Evolutionary conservation across 2,888 invertebrate genomes (phyloP).

Genomic region (Reticulitermes lucifugus): DNA sequence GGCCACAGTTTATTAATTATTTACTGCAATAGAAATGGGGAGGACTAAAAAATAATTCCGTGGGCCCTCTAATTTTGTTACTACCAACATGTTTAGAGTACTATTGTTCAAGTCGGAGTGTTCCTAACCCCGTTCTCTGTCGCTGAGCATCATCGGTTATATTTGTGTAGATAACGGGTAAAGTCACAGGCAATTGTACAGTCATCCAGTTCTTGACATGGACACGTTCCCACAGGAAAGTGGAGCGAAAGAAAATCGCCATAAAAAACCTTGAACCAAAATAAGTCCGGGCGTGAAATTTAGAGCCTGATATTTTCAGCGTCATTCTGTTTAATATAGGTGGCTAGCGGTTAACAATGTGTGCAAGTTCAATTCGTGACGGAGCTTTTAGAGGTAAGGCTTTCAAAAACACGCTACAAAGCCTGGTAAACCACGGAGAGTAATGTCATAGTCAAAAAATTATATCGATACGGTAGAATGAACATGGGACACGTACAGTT

Average conservation of each 20-base stretch:
- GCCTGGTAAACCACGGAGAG: neutral
- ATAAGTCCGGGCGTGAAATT: neutral
- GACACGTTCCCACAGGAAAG: constrained; percentile 2
- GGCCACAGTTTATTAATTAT: neutral
- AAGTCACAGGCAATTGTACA: neutral
- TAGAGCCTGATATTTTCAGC: neutral
- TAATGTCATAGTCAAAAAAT: constrained; percentile 12
- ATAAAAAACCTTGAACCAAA: neutral
- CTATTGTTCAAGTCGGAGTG: neutral
- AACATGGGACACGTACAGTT: neutral
- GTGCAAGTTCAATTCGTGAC: constrained; percentile 5
- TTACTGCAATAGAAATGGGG: neutral
- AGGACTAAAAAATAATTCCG: neutral
- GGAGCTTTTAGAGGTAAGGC: neutral
- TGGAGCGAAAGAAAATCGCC: neutral
- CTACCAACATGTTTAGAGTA: neutral
- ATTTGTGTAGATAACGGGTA: neutral
- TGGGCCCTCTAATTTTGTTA: neutral
- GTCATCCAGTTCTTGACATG: neutral
- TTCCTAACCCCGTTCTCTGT: neutral
- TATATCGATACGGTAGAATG: constrained; percentile 17
- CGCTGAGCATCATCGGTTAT: neutral
- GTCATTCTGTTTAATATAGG: neutral
- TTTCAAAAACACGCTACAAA: neutral
- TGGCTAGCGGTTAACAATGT: neutral